A percentile compares a stretch with the other conserved stretches of the same genome.
These are phyloP conservation scores for Sprattus sprattus DNA, from an alignment of 2,113 vertebrate genomes.

Conservation along the genomic window DNA sequence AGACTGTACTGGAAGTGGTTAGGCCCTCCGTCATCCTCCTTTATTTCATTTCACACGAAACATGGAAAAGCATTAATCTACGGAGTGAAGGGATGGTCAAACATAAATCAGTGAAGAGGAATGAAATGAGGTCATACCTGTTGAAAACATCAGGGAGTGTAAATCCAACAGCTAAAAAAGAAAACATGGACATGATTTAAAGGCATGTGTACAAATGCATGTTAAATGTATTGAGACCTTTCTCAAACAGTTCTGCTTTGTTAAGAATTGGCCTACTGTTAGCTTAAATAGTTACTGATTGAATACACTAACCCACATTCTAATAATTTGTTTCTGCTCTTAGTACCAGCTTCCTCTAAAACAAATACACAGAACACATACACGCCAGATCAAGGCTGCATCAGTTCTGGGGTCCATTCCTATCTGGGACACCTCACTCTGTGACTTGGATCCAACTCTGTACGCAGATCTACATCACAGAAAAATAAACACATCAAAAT, in stretches of 20 bases:
- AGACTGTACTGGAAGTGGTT: constrained; percentile 11
- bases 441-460: not conserved
- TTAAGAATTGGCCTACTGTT: constrained; percentile 3
- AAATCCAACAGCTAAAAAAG: not conserved
- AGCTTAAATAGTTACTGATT: not conserved
- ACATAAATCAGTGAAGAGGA: constrained; percentile 8
- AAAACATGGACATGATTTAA: not conserved
- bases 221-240: constrained; percentile 21
- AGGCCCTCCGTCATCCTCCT: not conserved
- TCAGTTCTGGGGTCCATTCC: not conserved
- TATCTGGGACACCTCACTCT: not conserved
- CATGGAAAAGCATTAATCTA: constrained; percentile 12
- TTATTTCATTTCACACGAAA: not conserved
- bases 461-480: not conserved
- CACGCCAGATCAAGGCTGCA: not conserved
- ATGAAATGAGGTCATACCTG: constrained; percentile 14
- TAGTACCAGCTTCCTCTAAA: not conserved
- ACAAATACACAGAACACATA: not conserved
- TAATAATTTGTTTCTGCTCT: not conserved
- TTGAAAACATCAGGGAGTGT: not conserved
- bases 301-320: not conserved
- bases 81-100: not conserved
- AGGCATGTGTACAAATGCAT: not conserved
- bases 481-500: constrained; percentile 1
- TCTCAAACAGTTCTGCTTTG: constrained; percentile 53